A percentile compares a stretch with the other conserved stretches of the same genome.
phyloP scores from a whole-genome alignment of 1,140 invertebrate genomes.

The Caenorhabditis tropicalis region DNA sequence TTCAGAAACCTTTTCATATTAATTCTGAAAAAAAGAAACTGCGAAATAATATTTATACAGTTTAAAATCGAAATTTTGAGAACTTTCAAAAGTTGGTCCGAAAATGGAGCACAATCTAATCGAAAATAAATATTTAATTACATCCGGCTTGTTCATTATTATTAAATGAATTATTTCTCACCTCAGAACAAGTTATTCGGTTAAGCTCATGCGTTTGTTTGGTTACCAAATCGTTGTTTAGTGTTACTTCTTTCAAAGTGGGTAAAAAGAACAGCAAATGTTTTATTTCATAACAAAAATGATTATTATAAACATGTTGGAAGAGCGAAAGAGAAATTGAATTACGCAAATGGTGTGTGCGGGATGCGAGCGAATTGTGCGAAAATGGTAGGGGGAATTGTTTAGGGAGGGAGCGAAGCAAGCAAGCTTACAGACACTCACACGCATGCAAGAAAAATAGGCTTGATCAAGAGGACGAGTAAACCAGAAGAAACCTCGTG shows the following conservation, averaged over 20 bases:
- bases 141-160: background rate
- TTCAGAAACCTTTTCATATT: background rate
- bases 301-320: background rate
- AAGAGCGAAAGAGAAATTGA: background rate
- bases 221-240: background rate
- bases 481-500: constrained; percentile 35
- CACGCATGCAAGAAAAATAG: constrained; percentile 10
- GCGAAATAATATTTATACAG: background rate
- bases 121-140: constrained; percentile 39
- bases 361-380: background rate
- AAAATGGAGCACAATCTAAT: background rate
- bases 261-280: constrained; percentile 3
- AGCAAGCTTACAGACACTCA: constrained; percentile 18
- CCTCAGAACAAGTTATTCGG: background rate
- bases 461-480: no score
- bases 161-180: background rate
- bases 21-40: background rate
- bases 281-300: constrained; percentile 4
- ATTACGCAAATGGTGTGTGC: constrained; percentile 18
- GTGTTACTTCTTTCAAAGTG: background rate
- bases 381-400: background rate
- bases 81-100: background rate
- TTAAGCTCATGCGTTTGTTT: constrained; percentile 30
- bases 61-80: background rate
- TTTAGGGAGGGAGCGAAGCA: background rate